Evolutionary conservation across 2,113 vertebrate species (phyloP), one percentile per base, ranked within the genome.

Genomic region (Macrotus californicus): DNA sequence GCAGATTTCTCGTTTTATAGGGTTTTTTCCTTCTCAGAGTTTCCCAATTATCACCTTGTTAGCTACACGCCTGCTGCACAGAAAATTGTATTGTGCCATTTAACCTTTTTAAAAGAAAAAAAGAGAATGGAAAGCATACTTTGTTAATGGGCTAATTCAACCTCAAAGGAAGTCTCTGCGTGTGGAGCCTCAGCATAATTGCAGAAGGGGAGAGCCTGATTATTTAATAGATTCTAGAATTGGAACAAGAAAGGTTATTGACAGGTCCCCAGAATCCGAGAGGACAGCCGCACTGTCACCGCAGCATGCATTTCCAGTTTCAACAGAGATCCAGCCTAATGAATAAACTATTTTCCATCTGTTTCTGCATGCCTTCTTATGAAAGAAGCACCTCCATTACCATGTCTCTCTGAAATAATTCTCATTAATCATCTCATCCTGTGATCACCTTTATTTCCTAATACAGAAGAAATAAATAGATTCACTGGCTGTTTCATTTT

Each of bases 391-490:
- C 48, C 14, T 79, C 77, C 41, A 46, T 80, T 87, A 56, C 72
- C 52, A 10, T 70, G 56, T 82, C 85, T 21, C 24, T 36, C 39
- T 5, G 5, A 88, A 93, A 41, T 97, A 81, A 94, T 94, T 95
- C 95, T 36, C 93, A 73, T 97, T 96, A 94, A 75, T 96, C 82
- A 69, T 93, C 81, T 92, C 77, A 90, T 80, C 91, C 83, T 97
- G 73, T 84, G 59, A 94, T 97, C 96, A 97, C 61, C 11, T 94
- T 95, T 97, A 93, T 97, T 98, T 98, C 96, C 91, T 94, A 94
- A 67, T 90, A 75, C 24, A 85, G 85, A 96, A 97, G 89, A 97
- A 94, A 54, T 96, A 94, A 97, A 95, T 92, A 90, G 90, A 93
- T 73, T 96, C 64, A 82, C 50, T 96, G 92, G 46, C 91, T 95